phyloP scores from a whole-genome alignment of 2,888 invertebrate genomes.

The Arrhopalites spinosus region DNA sequence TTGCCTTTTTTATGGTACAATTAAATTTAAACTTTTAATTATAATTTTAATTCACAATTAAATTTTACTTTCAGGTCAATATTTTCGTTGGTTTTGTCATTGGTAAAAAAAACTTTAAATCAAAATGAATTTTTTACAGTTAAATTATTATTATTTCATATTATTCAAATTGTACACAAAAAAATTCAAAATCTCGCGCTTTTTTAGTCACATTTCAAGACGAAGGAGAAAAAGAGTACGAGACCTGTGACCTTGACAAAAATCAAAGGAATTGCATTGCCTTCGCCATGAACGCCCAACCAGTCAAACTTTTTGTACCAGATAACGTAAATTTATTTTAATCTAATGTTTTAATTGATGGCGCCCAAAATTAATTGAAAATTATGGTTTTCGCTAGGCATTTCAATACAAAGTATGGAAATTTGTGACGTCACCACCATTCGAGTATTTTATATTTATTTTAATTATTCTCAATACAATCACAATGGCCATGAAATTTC shows the following conservation, averaged over 20 bases:
- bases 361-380: too few species aligned
- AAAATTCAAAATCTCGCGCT: too few species aligned
- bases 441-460: slow-evolving; percentile 68
- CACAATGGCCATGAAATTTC: slow-evolving; percentile 66
- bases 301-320: slow-evolving; percentile 67
- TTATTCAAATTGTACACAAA: too few species aligned
- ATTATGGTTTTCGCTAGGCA: too few species aligned
- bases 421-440: slow-evolving; percentile 67
- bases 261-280: slow-evolving; percentile 68
- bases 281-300: slow-evolving; percentile 68
- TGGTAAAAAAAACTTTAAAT: too few species aligned
- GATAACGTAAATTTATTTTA: slow-evolving; percentile 59
- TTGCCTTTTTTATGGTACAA: slow-evolving; percentile 69
- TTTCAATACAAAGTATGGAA: slow-evolving; percentile 67
- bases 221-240: slow-evolving; percentile 69
- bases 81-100: slow-evolving; percentile 71
- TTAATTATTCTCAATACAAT: slow-evolving; percentile 68
- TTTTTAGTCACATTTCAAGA: slow-evolving; percentile 77
- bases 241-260: slow-evolving; percentile 69
- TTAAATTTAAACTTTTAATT: too few species aligned
- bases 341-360: too few species aligned
- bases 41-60: too few species aligned
- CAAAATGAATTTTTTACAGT: too few species aligned
- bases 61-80: slow-evolving; percentile 62
- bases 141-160: too few species aligned